Evolutionary conservation across 2,113 vertebrate genomes (phyloP), one percentile per base, ranked within the genome.

Genomic region (Jacana jacana): DNA sequence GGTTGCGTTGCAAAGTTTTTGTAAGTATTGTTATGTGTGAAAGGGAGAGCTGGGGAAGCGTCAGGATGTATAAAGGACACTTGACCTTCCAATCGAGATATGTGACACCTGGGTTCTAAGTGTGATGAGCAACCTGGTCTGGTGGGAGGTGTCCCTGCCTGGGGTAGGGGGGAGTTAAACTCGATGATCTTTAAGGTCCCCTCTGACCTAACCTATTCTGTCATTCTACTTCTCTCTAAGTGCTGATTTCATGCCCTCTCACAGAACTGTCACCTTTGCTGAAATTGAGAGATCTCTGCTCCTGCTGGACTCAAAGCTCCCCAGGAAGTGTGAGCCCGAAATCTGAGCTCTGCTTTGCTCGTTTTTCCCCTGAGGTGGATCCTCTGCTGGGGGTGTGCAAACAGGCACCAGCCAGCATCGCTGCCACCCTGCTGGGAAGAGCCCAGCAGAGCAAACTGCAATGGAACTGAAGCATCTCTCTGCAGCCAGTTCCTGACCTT

Each of bases 241-340:
- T 10, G 39, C 16, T 1, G 0, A 46, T 61, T n/a, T n/a, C 10
- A 1, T 23, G 48, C 27, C 28, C 1, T 5, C 37, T 81, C 25
- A 27, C 68, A 70, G 35, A 68, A 33, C 31, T 13, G 4, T 35
- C 35, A 23, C 66, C 30, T 35, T 40, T 42, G 31, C 55, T 49
- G 52, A 51, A 49, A 51, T 39, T 30, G 48, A 58, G n/a, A 37
- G 31, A 49, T n/a, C n/a, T 24, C 44, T 48, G 54, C 19, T 76
- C 48, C 58, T 55, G 65, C 17, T 64, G 73, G 42, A 35, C 64
- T 63, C 49, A 35, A 37, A 82, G 63, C 31, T 54, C 39, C 10
- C 13, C 17, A 55, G 55, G 18, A 54, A 69, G 60, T 1, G 3
- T 40, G 40, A 77, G 25, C 31, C 39, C 49, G 37, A 49, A 87